A percentile compares a stretch with the other conserved stretches of the same genome.
phyloP scores from a whole-genome alignment of 2,888 invertebrate species.

The Cremastobaeus sp. region DNA sequence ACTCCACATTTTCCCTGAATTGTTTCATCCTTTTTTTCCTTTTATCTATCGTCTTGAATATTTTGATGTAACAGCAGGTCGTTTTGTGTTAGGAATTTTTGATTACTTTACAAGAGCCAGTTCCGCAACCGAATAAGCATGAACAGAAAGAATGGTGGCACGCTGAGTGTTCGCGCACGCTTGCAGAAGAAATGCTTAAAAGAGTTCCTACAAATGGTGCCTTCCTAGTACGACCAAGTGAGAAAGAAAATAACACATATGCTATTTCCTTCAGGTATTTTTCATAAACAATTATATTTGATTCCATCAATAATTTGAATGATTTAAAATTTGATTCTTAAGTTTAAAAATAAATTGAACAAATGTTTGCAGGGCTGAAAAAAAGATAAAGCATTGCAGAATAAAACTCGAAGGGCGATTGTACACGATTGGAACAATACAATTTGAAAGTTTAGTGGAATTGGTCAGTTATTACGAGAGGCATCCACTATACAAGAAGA shows the following conservation, averaged over 20 bases:
- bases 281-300: too few species aligned
- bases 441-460: constrained; percentile 97
- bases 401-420: constrained; percentile 94
- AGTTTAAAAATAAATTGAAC: too few species aligned
- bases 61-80: too few species aligned
- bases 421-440: constrained; percentile 92
- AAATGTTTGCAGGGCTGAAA: constrained; percentile 86
- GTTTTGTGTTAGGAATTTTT: constrained; percentile 85
- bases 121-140: constrained; percentile 96
- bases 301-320: too few species aligned
- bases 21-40: constrained; percentile 3
- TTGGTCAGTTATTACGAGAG: constrained; percentile 94
- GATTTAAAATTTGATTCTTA: too few species aligned
- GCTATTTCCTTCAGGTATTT: constrained; percentile 96
- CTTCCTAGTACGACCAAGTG: constrained; percentile 94
- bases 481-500: constrained; percentile 93
- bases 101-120: constrained; percentile 92
- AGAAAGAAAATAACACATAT: constrained; percentile 90
- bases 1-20: too few species aligned
- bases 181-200: constrained; percentile 93
- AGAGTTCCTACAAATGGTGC: constrained; percentile 93
- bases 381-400: constrained; percentile 97
- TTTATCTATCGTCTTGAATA: too few species aligned
- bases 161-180: constrained; percentile 86
- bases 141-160: constrained; percentile 97